Conservation (phyloP, 2,797 vertebrate species). For the Anableps anableps region DNA sequence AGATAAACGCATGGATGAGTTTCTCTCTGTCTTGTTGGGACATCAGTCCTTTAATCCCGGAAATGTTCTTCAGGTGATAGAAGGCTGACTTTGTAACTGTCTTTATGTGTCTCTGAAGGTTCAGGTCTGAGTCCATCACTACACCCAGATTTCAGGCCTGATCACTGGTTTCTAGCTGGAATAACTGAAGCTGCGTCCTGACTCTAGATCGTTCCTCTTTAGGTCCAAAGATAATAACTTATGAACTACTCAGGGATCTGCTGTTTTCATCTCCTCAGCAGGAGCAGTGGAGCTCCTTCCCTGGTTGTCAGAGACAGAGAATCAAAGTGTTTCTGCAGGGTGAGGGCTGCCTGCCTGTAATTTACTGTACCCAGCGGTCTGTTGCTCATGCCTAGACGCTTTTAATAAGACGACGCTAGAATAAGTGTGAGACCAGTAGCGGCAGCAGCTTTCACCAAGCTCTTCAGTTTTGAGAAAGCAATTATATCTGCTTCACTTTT, state of each 20-base stretch:
- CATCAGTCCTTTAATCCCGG: too few species aligned
- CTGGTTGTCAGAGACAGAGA: constrained; percentile 23
- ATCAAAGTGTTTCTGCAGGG: constrained; percentile 50
- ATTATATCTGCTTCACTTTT: constrained; percentile 26
- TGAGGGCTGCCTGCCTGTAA: constrained; percentile 45
- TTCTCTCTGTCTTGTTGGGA: too few species aligned
- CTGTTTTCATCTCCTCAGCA: constrained; percentile 16
- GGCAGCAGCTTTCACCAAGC: constrained; percentile 17
- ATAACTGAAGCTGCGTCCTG: not conserved
- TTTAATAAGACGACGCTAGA: constrained; percentile 64
- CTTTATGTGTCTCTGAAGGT: not conserved
- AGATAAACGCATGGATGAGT: too few species aligned
- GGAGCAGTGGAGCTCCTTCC: not conserved
- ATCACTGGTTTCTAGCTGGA: too few species aligned
- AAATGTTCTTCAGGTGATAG: too few species aligned
- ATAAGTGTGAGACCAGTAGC: constrained; percentile 28
- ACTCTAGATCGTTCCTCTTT: not conserved
- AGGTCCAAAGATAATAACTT: not conserved
- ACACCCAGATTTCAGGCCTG: too few species aligned
- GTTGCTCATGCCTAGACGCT: constrained; percentile 37
- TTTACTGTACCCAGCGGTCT: constrained; percentile 43
- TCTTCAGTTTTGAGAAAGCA: constrained; percentile 12
- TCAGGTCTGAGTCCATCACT: not conserved
- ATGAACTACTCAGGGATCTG: not conserved
- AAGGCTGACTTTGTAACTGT: not conserved